Evolutionary conservation across 2,888 invertebrate species (phyloP).

Genomic region (Steinernema carpocapsae): DNA sequence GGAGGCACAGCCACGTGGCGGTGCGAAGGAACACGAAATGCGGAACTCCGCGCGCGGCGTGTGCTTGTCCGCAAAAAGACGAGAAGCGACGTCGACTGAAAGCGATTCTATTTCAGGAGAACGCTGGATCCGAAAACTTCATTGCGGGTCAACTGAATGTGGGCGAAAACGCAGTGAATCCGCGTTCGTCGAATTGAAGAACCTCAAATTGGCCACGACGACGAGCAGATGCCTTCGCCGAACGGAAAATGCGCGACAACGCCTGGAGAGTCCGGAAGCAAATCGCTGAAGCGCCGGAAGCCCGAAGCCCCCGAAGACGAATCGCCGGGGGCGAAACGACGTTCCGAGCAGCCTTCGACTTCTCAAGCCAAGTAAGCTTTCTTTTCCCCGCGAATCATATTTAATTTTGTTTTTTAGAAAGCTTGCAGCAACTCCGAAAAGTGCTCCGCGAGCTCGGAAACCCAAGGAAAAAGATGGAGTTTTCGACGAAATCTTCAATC

Average conservation of each 20-base stretch:
- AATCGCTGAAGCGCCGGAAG: neutral
- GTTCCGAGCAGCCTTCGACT: neutral
- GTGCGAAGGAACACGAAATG: neutral
- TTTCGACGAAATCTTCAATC: neutral
- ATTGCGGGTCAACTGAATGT: neutral
- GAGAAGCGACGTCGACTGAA: too few relatives aligned
- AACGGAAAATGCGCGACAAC: constrained; percentile 9
- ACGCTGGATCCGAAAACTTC: too few relatives aligned
- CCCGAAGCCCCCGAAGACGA: neutral
- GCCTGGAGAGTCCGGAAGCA: neutral
- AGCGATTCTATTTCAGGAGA: neutral
- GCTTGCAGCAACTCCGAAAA: neutral
- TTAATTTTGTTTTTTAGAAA: neutral
- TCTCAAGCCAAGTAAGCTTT: neutral
- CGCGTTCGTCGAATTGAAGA: too few relatives aligned
- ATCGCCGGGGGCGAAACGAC: neutral
- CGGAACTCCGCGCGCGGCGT: constrained; percentile 8
- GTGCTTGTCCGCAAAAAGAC: too few relatives aligned
- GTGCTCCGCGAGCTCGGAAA: neutral
- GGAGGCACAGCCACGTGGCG: neutral
- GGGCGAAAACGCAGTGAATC: neutral
- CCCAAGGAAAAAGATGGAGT: neutral
- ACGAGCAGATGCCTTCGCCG: constrained; percentile 11
- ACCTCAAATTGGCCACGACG: neutral
- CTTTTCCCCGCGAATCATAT: neutral